These are phyloP conservation scores for Andinoacara biseriatus DNA, from an alignment of 2,113 vertebrate genomes.

Conservation along the genomic window DNA sequence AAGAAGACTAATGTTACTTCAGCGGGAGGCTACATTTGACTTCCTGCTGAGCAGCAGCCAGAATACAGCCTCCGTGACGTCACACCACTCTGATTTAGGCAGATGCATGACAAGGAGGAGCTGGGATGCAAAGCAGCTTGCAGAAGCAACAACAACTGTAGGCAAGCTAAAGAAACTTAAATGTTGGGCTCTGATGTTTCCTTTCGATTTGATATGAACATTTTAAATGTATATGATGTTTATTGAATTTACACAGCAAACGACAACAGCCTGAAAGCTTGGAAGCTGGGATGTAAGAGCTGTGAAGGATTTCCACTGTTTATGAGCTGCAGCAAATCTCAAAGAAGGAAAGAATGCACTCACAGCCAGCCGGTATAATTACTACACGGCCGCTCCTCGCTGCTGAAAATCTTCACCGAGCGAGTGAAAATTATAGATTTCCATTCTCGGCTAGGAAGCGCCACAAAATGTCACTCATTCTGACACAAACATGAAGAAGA, in stretches of 20 bases:
- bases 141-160: fast-evolving
- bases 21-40: not conserved
- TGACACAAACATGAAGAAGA: slow-evolving; percentile 58
- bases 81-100: not conserved
- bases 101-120: not conserved
- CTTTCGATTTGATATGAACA: too few species aligned
- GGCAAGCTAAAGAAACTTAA: not conserved
- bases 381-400: slow-evolving; percentile 12
- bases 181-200: not conserved
- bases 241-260: too few species aligned
- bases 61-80: not conserved
- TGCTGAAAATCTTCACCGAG: slow-evolving; percentile 24
- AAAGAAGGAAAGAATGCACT: slow-evolving; percentile 58
- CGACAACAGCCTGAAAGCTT: too few species aligned
- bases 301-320: not conserved
- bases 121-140: not conserved
- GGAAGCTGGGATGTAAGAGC: not conserved
- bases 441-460: slow-evolving; percentile 42
- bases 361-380: slow-evolving; percentile 16
- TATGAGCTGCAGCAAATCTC: not conserved
- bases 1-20: not conserved
- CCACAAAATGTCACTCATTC: slow-evolving; percentile 60
- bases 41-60: not conserved
- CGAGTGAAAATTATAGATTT: slow-evolving; percentile 44
- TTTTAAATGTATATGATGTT: too few species aligned